phyloP scores from a whole-genome alignment of 2,113 vertebrate species.

The Campylorhamphus procurvoides region DNA sequence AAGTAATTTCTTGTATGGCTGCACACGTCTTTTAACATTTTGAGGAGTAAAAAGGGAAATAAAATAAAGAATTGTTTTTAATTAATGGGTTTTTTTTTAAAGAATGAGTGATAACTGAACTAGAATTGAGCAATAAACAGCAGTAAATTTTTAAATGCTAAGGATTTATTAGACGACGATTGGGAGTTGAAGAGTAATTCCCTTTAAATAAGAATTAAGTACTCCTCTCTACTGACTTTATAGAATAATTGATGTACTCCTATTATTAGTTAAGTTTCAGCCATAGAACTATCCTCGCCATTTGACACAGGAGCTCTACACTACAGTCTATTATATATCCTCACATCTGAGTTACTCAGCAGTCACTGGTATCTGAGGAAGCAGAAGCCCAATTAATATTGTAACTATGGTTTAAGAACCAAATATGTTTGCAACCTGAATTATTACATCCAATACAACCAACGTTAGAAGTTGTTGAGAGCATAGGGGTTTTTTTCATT shows the following conservation, averaged over 20 bases:
- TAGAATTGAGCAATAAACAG: not conserved
- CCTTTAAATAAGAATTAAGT: not conserved
- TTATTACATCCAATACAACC: not conserved
- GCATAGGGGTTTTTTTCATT: fast-evolving
- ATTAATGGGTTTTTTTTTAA: not conserved
- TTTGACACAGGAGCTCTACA: not conserved
- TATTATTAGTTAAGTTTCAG: not conserved
- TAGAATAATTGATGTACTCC: not conserved
- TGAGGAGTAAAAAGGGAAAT: not conserved
- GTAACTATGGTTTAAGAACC: not conserved
- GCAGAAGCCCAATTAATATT: not conserved
- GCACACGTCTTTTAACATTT: not conserved
- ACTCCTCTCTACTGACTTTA: not conserved
- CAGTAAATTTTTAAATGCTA: not conserved
- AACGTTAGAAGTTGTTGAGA: not conserved
- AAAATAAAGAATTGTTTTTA: not conserved
- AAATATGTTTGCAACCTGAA: not conserved
- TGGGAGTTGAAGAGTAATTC: not conserved
- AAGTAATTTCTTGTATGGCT: not conserved
- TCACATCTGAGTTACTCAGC: not conserved
- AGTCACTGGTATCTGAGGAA: not conserved
- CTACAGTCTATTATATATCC: too few relatives aligned
- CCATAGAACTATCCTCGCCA: not conserved
- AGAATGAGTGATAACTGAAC: not conserved
- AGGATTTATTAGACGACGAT: not conserved